These are phyloP conservation scores for Sterrhoptilus dennistouni DNA, from an alignment of 2,113 vertebrate genomes.

Conservation along the genomic window DNA sequence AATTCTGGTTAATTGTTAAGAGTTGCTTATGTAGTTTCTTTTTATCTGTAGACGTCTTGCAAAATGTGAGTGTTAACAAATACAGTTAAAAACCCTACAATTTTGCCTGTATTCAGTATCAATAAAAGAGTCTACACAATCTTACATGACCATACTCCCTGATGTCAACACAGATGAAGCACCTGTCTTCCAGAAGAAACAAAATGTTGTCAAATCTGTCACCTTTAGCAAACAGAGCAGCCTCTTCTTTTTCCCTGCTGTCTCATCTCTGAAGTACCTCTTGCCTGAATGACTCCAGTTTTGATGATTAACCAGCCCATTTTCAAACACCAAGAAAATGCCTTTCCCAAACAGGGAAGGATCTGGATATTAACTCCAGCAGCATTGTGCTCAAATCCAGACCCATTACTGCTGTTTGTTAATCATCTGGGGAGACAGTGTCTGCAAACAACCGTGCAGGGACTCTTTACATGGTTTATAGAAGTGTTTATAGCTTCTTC, in stretches of 20 bases:
- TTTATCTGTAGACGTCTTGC: neutral
- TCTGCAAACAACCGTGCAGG: neutral
- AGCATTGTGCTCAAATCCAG: neutral
- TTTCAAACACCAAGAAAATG: constrained; percentile 20
- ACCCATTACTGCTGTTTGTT: neutral
- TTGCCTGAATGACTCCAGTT: constrained; percentile 3
- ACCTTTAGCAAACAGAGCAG: neutral
- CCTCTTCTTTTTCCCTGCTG: neutral
- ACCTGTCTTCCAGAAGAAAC: neutral
- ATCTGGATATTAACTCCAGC: constrained; percentile 6
- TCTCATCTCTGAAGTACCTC: neutral
- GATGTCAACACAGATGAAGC: neutral
- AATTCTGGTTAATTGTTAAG: constrained; percentile 46
- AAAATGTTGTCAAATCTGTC: neutral
- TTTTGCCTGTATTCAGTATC: neutral
- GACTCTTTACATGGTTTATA: neutral
- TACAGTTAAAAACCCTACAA: neutral
- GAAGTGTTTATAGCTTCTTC: neutral
- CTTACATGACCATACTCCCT: neutral
- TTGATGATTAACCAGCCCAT: constrained; percentile 30
- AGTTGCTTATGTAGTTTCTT: neutral
- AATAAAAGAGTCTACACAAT: neutral
- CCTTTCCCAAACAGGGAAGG: neutral
- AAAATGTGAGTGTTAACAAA: neutral
- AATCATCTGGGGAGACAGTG: neutral